Percentiles rank a stretch among this genome's conserved stretches.
phyloP scores from a whole-genome alignment of 2,888 invertebrate species.

The Antitype chi region DNA sequence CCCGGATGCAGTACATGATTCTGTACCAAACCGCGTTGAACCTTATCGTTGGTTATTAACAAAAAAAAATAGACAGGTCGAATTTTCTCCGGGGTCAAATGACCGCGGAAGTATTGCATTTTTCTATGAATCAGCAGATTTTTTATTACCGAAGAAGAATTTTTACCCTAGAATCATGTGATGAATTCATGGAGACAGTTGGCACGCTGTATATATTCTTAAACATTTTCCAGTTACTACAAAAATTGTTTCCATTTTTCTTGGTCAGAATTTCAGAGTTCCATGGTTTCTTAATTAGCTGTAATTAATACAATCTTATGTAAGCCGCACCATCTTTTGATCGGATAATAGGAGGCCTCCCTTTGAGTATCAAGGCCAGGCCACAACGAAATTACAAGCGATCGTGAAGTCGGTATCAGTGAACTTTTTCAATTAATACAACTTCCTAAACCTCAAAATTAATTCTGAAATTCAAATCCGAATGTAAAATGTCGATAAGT shows the following conservation, averaged over 20 bases:
- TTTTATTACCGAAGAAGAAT: too few species aligned
- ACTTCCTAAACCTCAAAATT: conserved; percentile 42
- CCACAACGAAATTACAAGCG: conserved; percentile 38
- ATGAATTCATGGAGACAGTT: too few species aligned
- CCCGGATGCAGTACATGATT: too few species aligned
- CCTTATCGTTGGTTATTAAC: too few species aligned
- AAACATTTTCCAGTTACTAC: background rate
- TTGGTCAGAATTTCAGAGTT: background rate
- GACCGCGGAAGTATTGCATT: too few species aligned
- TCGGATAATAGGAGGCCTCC: conserved; percentile 20
- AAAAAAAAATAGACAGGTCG: too few species aligned
- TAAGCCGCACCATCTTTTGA: conserved; percentile 40
- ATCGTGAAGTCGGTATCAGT: conserved; percentile 43
- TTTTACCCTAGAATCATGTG: too few species aligned
- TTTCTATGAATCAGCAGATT: too few species aligned
- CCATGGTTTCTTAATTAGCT: conserved; percentile 12
- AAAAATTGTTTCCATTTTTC: background rate
- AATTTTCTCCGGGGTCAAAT: too few species aligned
- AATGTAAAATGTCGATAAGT: conserved; percentile 39
- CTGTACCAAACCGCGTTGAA: too few species aligned
- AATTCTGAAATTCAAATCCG: conserved; percentile 32
- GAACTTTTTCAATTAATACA: conserved; percentile 59
- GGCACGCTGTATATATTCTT: background rate
- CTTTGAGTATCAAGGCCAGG: conserved; percentile 41
- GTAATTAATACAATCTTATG: conserved; percentile 29